A percentile compares a stretch with the other conserved stretches of the same genome.
phyloP scores from a whole-genome alignment of 1,140 invertebrate species.

The Heterodera schachtii region DNA sequence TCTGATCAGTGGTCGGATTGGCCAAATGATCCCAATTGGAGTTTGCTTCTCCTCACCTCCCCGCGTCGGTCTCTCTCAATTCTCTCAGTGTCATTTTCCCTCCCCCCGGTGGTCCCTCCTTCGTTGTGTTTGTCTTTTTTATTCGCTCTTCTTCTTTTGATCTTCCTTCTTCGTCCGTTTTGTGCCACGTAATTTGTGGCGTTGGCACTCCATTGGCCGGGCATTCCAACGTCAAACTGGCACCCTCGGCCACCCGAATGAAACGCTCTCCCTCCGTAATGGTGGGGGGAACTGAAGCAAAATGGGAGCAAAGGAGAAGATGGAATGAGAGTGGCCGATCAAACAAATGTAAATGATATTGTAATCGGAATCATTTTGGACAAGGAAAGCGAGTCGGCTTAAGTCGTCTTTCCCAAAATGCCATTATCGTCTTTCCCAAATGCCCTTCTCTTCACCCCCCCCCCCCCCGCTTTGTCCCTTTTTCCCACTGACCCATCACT shows the following conservation, averaged over 20 bases:
- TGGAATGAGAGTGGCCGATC: too few relatives aligned
- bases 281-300: constrained; percentile 64
- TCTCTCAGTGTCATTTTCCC: constrained; percentile 5
- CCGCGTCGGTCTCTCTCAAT: constrained; percentile 9
- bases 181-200: constrained; percentile 82
- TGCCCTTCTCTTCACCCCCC: too few relatives aligned
- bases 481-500: constrained; percentile 41
- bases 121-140: neutral
- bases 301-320: neutral
- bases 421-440: too few relatives aligned
- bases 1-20: constrained; percentile 1
- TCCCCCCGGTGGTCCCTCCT: neutral
- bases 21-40: neutral
- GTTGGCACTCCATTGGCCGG: constrained; percentile 81
- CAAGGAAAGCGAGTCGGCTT: too few relatives aligned
- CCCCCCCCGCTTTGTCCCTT: neutral
- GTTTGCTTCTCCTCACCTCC: constrained; percentile 17
- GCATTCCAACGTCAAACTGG: constrained; percentile 70
- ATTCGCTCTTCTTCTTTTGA: neutral
- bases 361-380: too few relatives aligned
- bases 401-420: too few relatives aligned
- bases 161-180: constrained; percentile 68
- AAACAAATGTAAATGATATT: too few relatives aligned
- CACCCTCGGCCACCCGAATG: constrained; percentile 51
- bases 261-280: constrained; percentile 58